Conservation (phyloP, 2,888 invertebrate genomes). For the Tiliacea citrago region DNA sequence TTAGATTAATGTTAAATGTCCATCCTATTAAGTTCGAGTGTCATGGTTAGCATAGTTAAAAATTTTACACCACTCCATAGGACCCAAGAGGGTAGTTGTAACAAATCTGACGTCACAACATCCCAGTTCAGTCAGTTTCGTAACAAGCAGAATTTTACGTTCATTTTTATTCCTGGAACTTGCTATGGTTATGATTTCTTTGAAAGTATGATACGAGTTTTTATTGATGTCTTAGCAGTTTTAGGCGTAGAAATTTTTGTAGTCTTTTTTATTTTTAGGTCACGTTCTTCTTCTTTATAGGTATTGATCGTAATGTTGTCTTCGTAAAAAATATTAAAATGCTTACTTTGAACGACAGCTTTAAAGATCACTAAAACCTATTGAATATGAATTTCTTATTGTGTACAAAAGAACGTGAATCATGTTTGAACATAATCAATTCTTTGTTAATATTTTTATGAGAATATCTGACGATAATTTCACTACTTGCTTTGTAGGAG, state of each 20-base stretch:
- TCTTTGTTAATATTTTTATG: neutral
- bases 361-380: constrained; percentile 23
- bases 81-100: constrained; percentile 57
- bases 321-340: constrained; percentile 47
- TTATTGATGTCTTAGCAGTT: constrained; percentile 47
- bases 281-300: constrained; percentile 40
- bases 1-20: constrained; percentile 41
- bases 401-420: neutral
- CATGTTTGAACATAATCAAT: neutral
- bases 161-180: constrained; percentile 60
- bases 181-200: constrained; percentile 60
- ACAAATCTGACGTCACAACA: constrained; percentile 60
- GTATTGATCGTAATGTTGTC: constrained; percentile 39
- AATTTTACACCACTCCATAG: constrained; percentile 50
- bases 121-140: constrained; percentile 43
- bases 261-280: constrained; percentile 53
- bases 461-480: neutral
- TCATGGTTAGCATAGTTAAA: constrained; percentile 56
- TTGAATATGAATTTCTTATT: constrained; percentile 12
- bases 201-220: constrained; percentile 55
- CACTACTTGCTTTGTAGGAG: too few relatives aligned
- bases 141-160: constrained; percentile 58
- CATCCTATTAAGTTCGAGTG: constrained; percentile 49
- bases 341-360: constrained; percentile 12
- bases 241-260: constrained; percentile 43